Evolutionary conservation across 2,797 vertebrate genomes (phyloP).

Genomic region (Spondyliosoma cantharus): DNA sequence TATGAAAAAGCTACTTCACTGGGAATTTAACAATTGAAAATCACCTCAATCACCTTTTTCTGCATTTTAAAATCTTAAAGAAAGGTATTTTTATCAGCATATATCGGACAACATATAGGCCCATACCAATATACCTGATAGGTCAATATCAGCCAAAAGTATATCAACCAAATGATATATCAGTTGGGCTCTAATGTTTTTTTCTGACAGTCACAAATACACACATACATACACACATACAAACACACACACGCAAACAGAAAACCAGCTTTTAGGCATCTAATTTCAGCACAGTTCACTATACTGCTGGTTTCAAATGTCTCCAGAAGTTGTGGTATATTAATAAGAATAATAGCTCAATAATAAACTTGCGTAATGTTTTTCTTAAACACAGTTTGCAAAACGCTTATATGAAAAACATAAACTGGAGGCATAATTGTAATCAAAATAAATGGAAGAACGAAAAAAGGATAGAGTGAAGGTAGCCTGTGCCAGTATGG

Average conservation of each 20-base stretch:
- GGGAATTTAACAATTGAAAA: too few species aligned
- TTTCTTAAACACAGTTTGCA: constrained; percentile 38
- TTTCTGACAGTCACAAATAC: neutral
- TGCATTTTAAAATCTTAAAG: too few species aligned
- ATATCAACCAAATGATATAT: too few species aligned
- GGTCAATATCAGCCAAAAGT: too few species aligned
- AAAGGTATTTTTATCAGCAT: too few species aligned
- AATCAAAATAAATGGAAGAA: constrained; percentile 61
- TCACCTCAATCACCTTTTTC: too few species aligned
- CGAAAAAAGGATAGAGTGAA: constrained; percentile 18
- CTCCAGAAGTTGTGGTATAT: constrained; percentile 22
- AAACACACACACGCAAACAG: neutral
- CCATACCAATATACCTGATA: too few species aligned
- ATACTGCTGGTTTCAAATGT: constrained; percentile 22
- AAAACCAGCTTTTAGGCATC: constrained; percentile 3
- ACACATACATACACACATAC: neutral
- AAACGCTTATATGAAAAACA: constrained; percentile 32
- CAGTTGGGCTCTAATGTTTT: too few species aligned
- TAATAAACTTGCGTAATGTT: constrained; percentile 39
- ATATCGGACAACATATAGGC: too few species aligned
- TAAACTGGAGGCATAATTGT: constrained; percentile 34
- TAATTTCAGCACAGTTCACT: neutral
- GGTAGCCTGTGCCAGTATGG: constrained; percentile 39
- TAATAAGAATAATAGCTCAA: constrained; percentile 42
- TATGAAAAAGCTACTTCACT: too few species aligned